Evolutionary conservation across 2,113 vertebrate genomes (phyloP).

Genomic region (Lepisosteus oculatus): DNA sequence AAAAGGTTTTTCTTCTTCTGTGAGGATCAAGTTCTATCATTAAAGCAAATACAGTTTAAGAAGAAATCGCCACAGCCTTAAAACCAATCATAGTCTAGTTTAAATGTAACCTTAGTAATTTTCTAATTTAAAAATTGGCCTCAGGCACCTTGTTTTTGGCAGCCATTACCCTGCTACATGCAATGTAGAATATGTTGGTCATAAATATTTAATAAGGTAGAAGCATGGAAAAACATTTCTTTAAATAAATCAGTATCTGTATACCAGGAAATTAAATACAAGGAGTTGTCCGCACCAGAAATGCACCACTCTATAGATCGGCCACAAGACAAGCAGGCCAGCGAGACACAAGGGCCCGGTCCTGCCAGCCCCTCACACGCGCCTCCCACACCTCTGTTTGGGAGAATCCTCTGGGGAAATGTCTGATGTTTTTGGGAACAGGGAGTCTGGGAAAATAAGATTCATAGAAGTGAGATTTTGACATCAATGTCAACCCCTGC

Average conservation of each 20-base stretch:
- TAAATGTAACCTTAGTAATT: slow-evolving; percentile 39
- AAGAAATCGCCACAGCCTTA: neutral
- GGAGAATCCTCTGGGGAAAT: too few species aligned
- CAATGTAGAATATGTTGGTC: slow-evolving; percentile 40
- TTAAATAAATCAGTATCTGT: slow-evolving; percentile 18
- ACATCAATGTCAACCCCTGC: too few species aligned
- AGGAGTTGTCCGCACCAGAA: slow-evolving; percentile 24
- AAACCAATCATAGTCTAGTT: slow-evolving; percentile 11
- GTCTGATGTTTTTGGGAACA: too few species aligned
- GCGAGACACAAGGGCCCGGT: too few species aligned
- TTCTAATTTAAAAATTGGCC: slow-evolving; percentile 44
- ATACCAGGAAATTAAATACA: slow-evolving; percentile 43
- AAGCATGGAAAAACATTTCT: slow-evolving; percentile 51
- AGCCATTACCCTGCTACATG: slow-evolving; percentile 39
- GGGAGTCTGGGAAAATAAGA: too few species aligned
- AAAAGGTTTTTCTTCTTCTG: neutral
- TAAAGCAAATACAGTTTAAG: neutral
- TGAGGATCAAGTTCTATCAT: neutral
- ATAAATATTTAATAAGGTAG: slow-evolving; percentile 58
- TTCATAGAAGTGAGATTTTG: too few species aligned
- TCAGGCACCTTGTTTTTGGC: slow-evolving; percentile 50
- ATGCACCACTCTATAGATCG: neutral
- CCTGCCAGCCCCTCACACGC: too few species aligned
- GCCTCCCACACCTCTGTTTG: too few species aligned
- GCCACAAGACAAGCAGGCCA: too few species aligned